Base-by-base conservation (phyloP, 2,888 invertebrate species). In the Cantharis flavilabris region DNA sequence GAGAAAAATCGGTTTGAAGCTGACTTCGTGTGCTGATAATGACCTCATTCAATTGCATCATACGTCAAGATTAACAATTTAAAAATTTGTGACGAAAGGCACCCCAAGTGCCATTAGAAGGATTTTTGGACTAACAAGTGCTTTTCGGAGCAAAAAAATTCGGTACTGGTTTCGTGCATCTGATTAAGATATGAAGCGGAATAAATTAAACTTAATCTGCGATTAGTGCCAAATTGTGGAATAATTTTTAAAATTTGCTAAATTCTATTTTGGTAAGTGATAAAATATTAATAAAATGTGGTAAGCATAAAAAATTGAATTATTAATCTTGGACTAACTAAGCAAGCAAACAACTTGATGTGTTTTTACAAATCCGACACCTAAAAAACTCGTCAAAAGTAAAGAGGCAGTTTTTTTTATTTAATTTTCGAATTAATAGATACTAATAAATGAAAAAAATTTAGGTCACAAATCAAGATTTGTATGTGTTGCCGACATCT, bases 391-490 rank as follows among this genome's bases (percentile, higher is more conserved):
- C 62, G 49, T 70, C 33, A 16, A 70, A 70, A 62, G 26, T 62
- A 70, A 70, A 70, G n/a, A 16, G 26, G 20, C 18, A 14, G n/a
- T 20, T 49, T 62, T 16, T 33, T 62, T 70, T 62, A 49, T 70
- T 70, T 70, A 49, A 49, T 28, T 23, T 76, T 73, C 16, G 69
- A 76, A 76, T 72, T 26, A 26, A 26, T 23, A 30, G 70, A 72
- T 23, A 76, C 62, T 62, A 69, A 62, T 62, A 69, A 76, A 73
- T 33, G 75, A 64, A 77, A 77, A 20, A 78, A 78, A 78, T 78
- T 78, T 67, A 76, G 78, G 78, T 76, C 78, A 76, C 70, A 64
- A 70, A 62, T 78, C 70, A 78, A 77, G 70, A 72, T 74, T 77
- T 77, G 77, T 75, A 73, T 73, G 73, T 73, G 73, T 75, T 75